A percentile compares a stretch with the other conserved stretches of the same genome.
Conservation (phyloP, 2,797 vertebrate species). For the Champsocephalus gunnari region DNA sequence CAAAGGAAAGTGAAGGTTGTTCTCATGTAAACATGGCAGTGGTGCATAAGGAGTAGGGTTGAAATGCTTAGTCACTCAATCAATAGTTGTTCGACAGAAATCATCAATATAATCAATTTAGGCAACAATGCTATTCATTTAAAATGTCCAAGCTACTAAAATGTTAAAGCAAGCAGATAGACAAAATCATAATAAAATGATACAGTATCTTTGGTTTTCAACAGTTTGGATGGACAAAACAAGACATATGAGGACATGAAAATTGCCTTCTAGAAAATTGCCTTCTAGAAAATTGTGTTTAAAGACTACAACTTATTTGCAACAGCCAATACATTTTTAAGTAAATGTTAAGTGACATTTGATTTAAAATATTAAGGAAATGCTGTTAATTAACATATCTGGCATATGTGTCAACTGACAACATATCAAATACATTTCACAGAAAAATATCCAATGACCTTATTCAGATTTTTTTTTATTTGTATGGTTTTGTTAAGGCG, state of each 20-base stretch:
- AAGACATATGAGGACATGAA: neutral
- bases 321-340: neutral
- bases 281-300: neutral
- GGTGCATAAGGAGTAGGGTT: neutral
- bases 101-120: neutral
- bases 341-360: neutral
- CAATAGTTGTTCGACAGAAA: conserved; percentile 7
- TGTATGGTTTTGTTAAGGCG: neutral
- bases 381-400: neutral
- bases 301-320: neutral
- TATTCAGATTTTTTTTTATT: too few relatives aligned
- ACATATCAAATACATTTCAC: neutral
- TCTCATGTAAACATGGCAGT: neutral
- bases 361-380: neutral
- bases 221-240: neutral
- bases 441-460: neutral
- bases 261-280: neutral
- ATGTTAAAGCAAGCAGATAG: neutral
- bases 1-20: conserved; percentile 19
- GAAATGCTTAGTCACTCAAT: conserved; percentile 21
- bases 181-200: neutral
- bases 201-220: neutral
- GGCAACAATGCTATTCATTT: neutral
- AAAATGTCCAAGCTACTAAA: neutral
- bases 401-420: neutral